These are phyloP conservation scores for Girardinus metallicus DNA, from an alignment of 2,797 vertebrate genomes.

Conservation along the genomic window DNA sequence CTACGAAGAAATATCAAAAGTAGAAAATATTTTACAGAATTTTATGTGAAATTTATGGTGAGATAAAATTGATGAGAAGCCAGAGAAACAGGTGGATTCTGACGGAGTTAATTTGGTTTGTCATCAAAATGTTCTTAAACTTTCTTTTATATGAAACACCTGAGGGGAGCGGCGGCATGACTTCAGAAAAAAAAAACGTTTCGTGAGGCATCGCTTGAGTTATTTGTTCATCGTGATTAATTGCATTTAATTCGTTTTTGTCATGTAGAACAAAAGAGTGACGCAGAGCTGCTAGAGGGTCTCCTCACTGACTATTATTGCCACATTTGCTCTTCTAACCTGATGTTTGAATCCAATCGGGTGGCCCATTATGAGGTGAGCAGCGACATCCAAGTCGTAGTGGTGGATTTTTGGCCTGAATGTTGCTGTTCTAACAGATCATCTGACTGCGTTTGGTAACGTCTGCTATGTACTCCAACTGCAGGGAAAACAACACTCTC, in stretches of 20 bases:
- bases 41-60: neutral
- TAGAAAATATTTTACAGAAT: neutral
- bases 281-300: conserved; percentile 68
- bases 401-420: neutral
- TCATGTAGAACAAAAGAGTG: conserved; percentile 52
- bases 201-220: neutral
- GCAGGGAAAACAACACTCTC: conserved; percentile 89
- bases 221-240: neutral
- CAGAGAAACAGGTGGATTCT: neutral
- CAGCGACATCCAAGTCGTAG: neutral
- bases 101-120: neutral
- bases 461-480: conserved; percentile 23
- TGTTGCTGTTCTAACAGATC: neutral
- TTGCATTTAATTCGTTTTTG: conserved; percentile 5
- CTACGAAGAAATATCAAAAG: neutral
- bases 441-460: neutral
- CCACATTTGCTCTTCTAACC: conserved; percentile 85
- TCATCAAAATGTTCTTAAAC: neutral
- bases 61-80: neutral
- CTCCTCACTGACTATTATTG: conserved; percentile 87
- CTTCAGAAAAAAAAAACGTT: neutral
- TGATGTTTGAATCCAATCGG: conserved; percentile 86
- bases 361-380: conserved; percentile 88
- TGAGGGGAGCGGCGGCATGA: no score
- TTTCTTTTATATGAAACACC: neutral